Conservation (phyloP, 1,140 invertebrate species). For the Sarcophaga peregrina region DNA sequence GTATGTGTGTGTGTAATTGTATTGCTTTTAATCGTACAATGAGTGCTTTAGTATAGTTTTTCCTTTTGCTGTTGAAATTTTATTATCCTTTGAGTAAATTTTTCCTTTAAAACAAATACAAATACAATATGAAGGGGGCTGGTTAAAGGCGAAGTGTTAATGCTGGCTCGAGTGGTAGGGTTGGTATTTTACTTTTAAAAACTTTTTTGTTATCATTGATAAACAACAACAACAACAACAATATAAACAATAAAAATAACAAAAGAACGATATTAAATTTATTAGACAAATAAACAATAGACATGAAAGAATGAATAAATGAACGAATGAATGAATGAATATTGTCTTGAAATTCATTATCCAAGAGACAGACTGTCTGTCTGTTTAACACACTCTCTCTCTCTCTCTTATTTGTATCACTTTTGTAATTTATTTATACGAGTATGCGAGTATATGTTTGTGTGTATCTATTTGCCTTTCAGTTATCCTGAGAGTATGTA, state of each 20-base stretch:
- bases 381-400: not conserved
- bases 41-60: not conserved
- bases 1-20: not conserved
- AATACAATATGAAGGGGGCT: not conserved
- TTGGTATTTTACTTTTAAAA: not conserved
- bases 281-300: constrained; percentile 10
- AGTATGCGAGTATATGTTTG: too few relatives aligned
- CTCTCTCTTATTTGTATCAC: too few relatives aligned
- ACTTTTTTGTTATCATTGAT: not conserved
- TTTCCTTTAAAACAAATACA: not conserved
- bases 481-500: too few relatives aligned
- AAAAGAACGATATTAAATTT: not conserved
- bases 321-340: not conserved
- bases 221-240: not conserved
- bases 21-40: not conserved
- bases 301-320: not conserved
- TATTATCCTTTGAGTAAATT: not conserved
- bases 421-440: too few relatives aligned
- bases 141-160: not conserved
- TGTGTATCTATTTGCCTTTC: too few relatives aligned
- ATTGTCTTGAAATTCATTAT: not conserved
- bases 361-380: not conserved
- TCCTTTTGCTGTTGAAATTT: not conserved
- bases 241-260: not conserved
- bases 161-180: not conserved